Percentiles rank a stretch among this genome's conserved stretches.
phyloP scores from a whole-genome alignment of 1,140 invertebrate genomes.

The Zeugodacus cucurbitae region DNA sequence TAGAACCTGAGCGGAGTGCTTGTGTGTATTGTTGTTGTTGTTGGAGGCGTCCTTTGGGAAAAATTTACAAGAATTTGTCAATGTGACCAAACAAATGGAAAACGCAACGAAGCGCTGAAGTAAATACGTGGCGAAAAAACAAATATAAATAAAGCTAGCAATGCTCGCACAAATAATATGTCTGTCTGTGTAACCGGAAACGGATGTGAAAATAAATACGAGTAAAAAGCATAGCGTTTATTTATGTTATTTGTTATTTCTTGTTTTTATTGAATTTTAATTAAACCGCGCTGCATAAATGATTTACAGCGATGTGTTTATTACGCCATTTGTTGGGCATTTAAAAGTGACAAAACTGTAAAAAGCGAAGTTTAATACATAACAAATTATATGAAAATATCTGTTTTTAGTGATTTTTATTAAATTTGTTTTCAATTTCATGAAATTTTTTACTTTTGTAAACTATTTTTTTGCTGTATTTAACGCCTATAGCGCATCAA shows the following conservation, averaged over 20 bases:
- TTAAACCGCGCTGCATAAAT: background rate
- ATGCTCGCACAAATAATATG: background rate
- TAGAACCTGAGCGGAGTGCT: background rate
- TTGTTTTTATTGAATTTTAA: background rate
- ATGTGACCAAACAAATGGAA: background rate
- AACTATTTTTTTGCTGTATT: too few species aligned
- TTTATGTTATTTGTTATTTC: background rate
- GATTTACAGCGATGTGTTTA: too few species aligned
- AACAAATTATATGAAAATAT: too few species aligned
- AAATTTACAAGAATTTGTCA: conserved; percentile 15
- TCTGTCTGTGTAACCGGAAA: background rate
- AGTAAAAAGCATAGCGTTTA: background rate
- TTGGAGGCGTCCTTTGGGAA: background rate
- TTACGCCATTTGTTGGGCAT: too few species aligned
- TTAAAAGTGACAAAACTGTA: too few species aligned
- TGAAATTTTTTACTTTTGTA: too few species aligned
- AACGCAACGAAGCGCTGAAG: background rate
- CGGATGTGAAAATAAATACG: background rate
- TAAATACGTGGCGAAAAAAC: background rate
- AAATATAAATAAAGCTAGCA: background rate
- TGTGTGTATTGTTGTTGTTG: background rate
- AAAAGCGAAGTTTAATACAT: too few species aligned
- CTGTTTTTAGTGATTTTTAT: too few species aligned
- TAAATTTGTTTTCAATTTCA: too few species aligned
- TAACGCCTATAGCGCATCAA: too few species aligned